Percentiles rank a stretch among this genome's conserved stretches.
Conservation (phyloP, 2,797 vertebrate species). For the Martes flavigula region DNA sequence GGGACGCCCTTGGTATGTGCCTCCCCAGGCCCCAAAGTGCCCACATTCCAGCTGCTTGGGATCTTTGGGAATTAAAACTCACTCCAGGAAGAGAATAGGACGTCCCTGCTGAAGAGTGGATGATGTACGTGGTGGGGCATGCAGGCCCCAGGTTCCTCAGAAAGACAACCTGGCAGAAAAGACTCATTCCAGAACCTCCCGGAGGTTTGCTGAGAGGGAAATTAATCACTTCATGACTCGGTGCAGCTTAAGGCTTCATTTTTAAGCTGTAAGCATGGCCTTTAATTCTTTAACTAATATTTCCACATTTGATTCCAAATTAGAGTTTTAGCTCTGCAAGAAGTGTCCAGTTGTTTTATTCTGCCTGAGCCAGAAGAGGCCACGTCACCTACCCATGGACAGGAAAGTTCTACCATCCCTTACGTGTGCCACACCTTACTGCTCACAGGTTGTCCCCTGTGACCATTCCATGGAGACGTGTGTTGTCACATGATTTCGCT, state of each 20-base stretch:
- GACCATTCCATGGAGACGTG: background rate
- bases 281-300: constrained; percentile 72
- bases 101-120: fast-evolving
- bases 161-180: constrained; percentile 43
- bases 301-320: constrained; percentile 64
- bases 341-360: constrained; percentile 31
- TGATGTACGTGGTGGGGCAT: background rate
- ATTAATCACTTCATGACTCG: constrained; percentile 35
- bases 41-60: background rate
- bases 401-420: constrained; percentile 21
- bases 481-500: background rate
- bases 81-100: background rate
- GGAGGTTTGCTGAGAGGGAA: constrained; percentile 12
- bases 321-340: constrained; percentile 59
- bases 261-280: constrained; percentile 46
- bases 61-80: background rate
- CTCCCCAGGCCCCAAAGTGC: background rate
- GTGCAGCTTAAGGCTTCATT: constrained; percentile 69
- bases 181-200: background rate
- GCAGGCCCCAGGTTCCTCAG: background rate
- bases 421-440: background rate
- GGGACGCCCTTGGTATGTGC: background rate
- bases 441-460: background rate
- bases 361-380: background rate
- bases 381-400: constrained; percentile 40